A percentile compares a stretch with the other conserved stretches of the same genome.
These are phyloP conservation scores for Phalangium opilio DNA, from an alignment of 2,888 invertebrate genomes.

Conservation along the genomic window DNA sequence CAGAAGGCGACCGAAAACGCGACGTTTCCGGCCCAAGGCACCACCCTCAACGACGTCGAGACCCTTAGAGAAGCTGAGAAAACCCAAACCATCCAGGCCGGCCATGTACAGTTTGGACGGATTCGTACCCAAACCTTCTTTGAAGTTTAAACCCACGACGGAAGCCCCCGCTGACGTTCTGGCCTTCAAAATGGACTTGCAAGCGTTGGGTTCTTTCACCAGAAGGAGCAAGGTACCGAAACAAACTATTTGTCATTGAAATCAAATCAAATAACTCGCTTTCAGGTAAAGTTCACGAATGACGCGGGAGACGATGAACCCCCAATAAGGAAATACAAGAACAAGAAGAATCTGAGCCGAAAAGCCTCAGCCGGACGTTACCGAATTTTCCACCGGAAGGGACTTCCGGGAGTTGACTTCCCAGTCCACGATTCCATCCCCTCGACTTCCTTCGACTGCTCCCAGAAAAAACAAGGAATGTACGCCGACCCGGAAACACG, in stretches of 20 bases:
- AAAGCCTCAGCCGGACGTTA: too few relatives aligned
- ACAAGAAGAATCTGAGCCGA: too few relatives aligned
- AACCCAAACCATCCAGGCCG: conserved; percentile 19
- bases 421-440: conserved; percentile 49
- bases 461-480: conserved; percentile 13
- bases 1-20: conserved; percentile 1
- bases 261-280: too few relatives aligned
- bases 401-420: conserved; percentile 53
- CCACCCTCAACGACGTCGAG: conserved; percentile 12
- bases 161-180: conserved; percentile 13
- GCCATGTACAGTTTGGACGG: conserved; percentile 22
- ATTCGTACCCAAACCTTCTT: conserved; percentile 21
- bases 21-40: conserved; percentile 9
- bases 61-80: conserved; percentile 18
- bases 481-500: conserved; percentile 21
- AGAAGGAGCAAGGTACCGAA: conserved; percentile 9
- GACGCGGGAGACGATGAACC: too few relatives aligned
- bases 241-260: too few relatives aligned
- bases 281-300: too few relatives aligned
- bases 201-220: conserved; percentile 8
- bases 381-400: conserved; percentile 4
- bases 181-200: conserved; percentile 4
- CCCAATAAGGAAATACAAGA: too few relatives aligned
- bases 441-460: conserved; percentile 21
- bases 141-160: conserved; percentile 12